Percentiles rank a stretch among this genome's conserved stretches.
These are phyloP conservation scores for Lichenostomus cassidix DNA, from an alignment of 2,113 vertebrate genomes.

Conservation along the genomic window DNA sequence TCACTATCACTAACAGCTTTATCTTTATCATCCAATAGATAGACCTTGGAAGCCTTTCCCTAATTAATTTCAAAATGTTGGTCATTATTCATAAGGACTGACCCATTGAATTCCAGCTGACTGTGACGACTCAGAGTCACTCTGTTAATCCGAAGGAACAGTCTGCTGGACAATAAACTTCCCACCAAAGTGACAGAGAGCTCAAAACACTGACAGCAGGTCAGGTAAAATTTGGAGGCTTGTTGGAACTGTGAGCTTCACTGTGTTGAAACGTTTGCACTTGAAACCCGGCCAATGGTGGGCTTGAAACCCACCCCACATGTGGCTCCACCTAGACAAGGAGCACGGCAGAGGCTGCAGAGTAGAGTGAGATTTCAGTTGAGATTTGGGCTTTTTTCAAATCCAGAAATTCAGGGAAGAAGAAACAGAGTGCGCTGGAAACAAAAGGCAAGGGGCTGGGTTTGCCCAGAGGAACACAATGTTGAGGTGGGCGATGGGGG, in stretches of 20 bases:
- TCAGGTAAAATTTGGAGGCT: not conserved
- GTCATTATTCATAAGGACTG: not conserved
- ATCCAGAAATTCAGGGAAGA: not conserved
- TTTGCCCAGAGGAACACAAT: not conserved
- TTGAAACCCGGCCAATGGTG: not conserved
- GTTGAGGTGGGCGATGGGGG: not conserved
- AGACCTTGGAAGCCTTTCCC: not conserved
- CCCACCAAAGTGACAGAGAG: not conserved
- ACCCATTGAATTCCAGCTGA: not conserved
- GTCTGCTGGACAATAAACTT: not conserved
- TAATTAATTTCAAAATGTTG: not conserved
- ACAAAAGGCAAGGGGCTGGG: not conserved
- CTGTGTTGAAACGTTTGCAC: not conserved
- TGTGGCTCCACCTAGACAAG: not conserved
- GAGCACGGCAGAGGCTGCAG: not conserved
- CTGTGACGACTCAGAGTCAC: not conserved
- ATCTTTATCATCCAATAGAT: not conserved
- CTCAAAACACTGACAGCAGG: not conserved
- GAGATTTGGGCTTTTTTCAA: conserved; percentile 16
- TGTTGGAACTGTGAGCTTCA: not conserved
- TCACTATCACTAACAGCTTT: not conserved
- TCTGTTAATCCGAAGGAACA: not conserved
- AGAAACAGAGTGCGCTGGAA: not conserved
- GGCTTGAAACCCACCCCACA: not conserved
- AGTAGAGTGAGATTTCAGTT: not conserved